Conservation (phyloP, 2,113 vertebrate genomes). For the Nettapus auritus region DNA sequence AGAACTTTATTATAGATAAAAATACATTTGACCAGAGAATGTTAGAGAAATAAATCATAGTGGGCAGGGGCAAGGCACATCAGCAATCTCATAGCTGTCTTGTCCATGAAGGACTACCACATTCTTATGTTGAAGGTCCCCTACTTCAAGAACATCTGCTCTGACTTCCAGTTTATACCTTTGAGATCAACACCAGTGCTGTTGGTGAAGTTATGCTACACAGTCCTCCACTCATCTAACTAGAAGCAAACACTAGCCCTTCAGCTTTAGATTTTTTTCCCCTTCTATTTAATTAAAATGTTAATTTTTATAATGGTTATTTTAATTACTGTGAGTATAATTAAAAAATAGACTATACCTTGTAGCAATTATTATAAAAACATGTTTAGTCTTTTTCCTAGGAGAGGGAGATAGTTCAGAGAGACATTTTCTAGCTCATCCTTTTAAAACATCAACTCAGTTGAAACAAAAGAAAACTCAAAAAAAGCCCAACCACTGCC, state of each 20-base stretch:
- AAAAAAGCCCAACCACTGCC: not conserved
- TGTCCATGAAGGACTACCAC: not conserved
- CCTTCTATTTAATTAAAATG: not conserved
- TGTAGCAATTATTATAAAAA: constrained; percentile 1
- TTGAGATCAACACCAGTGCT: not conserved
- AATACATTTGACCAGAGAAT: not conserved
- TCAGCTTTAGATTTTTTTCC: not conserved
- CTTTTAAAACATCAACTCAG: not conserved
- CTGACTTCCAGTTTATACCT: not conserved
- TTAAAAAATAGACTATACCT: not conserved
- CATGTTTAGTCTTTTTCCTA: not conserved
- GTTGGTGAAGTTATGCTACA: not conserved
- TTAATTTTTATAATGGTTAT: not conserved
- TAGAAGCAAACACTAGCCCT: not conserved
- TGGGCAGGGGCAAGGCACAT: not conserved
- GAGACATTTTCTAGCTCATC: not conserved
- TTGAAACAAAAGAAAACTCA: not conserved
- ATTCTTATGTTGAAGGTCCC: not conserved
- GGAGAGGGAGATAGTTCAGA: not conserved
- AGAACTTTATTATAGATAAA: not conserved
- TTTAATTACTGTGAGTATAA: not conserved
- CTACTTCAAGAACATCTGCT: fast-evolving
- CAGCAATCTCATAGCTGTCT: not conserved
- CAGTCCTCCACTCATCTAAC: not conserved
- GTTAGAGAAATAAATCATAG: not conserved